A percentile compares a stretch with the other conserved stretches of the same genome.
phyloP scores from a whole-genome alignment of 2,888 invertebrate species.

The Himalopsyche anomala region DNA sequence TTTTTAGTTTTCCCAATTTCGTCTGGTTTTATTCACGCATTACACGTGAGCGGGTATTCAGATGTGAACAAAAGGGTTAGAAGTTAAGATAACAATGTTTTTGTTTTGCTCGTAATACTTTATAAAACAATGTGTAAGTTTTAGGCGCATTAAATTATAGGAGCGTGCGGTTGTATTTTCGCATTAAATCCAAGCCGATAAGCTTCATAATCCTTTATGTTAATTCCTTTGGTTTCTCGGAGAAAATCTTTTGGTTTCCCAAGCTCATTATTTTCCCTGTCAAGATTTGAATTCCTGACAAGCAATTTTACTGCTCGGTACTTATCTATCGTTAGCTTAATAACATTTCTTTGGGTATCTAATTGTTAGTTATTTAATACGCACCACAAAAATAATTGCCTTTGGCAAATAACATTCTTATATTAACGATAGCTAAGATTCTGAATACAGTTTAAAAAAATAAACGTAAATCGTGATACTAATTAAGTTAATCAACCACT shows the following conservation, averaged over 20 bases:
- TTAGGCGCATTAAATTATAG: constrained; percentile 13
- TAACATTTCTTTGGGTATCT: too few relatives aligned
- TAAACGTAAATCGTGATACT: too few relatives aligned
- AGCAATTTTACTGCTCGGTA: too few relatives aligned
- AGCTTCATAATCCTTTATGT: constrained; percentile 12
- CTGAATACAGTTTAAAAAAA: too few relatives aligned
- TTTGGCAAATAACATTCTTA: too few relatives aligned
- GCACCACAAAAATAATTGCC: too few relatives aligned
- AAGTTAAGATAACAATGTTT: constrained; percentile 19
- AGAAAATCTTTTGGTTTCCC: constrained; percentile 6
- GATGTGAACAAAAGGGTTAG: neutral
- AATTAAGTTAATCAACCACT: too few relatives aligned
- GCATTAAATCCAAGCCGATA: constrained; percentile 34
- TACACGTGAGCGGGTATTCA: neutral
- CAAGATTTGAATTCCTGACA: constrained; percentile 3
- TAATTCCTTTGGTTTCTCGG: constrained; percentile 15
- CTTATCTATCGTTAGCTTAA: too few relatives aligned
- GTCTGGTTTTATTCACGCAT: neutral
- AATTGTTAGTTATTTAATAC: too few relatives aligned
- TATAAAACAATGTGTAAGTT: constrained; percentile 10
- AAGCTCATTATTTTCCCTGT: neutral
- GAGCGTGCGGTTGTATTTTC: constrained; percentile 22
- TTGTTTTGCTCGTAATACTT: constrained; percentile 18
- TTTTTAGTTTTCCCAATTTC: too few relatives aligned
- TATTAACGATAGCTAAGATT: too few relatives aligned